Base-by-base conservation (phyloP, 2,113 vertebrate genomes). In the Istiophorus platypterus region DNA sequence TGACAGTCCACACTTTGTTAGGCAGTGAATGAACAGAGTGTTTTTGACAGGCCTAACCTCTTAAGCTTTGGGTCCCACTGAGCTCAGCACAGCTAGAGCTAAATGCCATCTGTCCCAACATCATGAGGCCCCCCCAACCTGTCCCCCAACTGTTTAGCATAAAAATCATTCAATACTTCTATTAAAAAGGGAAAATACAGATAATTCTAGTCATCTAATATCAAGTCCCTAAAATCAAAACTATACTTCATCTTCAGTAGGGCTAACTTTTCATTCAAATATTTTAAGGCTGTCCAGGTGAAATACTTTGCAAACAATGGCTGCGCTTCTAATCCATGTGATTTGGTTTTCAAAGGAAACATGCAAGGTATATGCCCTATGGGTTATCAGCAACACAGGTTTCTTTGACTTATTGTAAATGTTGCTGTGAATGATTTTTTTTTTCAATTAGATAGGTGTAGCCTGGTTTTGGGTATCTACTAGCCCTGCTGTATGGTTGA, bases 31-130 rank as follows among this genome's bases (percentile, higher is more conserved):
- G 97, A 97, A 96, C 96, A 97, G 96, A 99, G 96, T 96, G 96
- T 96, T 97, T 97, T 95, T 97, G 97, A 98, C 97, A 98, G 96
- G 96, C 95, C 96, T 96, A 97, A 97, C 97, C 97, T 97, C 96
- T 96, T 96, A 97, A 98, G 97, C 97, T 95, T 96, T 92, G 92
- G 95, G 96, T 95, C 97, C 97, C 95, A 97, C 97, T 97, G 98
- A 95, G 97, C 97, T 94, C 97, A 94, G 97, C 97, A 92, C 96
- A 98, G 96, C 95, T 94, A 96, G 95, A 92, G 92, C 96, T 97
- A 97, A 96, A 95, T 96, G 96, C 97, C 98, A 98, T 98, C 98
- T 99, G 98, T 98, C 97, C 96, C 96, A 96, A 96, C 96, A 96
- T 96, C 96, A 95, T 91, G 88, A 88, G 70, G 13, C 78, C 86